phyloP scores from a whole-genome alignment of 2,113 vertebrate species.

The Argyrosomus japonicus region DNA sequence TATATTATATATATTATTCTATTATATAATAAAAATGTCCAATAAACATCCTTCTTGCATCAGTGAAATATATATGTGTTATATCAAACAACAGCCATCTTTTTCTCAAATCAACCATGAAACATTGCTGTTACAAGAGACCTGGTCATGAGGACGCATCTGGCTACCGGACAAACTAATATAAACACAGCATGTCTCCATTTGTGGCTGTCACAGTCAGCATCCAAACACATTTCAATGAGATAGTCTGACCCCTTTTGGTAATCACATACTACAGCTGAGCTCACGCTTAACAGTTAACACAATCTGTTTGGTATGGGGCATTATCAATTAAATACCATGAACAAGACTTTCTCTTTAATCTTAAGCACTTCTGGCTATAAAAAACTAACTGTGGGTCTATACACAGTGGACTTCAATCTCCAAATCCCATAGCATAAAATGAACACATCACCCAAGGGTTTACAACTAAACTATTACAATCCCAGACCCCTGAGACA shows the following conservation, averaged over 20 bases:
- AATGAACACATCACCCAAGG: slow-evolving; percentile 39
- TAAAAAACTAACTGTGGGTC: slow-evolving; percentile 15
- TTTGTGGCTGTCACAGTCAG: slow-evolving; percentile 34
- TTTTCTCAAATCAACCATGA: slow-evolving; percentile 32
- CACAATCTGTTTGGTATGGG: slow-evolving; percentile 10
- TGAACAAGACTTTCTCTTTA: slow-evolving; percentile 28
- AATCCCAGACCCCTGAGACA: slow-evolving; percentile 52
- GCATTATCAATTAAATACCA: slow-evolving; percentile 33
- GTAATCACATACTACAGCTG: slow-evolving; percentile 35
- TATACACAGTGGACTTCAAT: slow-evolving; percentile 26
- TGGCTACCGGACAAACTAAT: slow-evolving; percentile 51
- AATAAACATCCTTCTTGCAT: background rate
- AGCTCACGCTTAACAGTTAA: slow-evolving; percentile 3
- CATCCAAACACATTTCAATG: slow-evolving; percentile 16
- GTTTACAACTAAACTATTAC: slow-evolving; percentile 65
- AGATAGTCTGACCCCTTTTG: slow-evolving; percentile 25
- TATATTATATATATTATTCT: too few relatives aligned
- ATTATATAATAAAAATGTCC: too few relatives aligned
- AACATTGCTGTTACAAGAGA: slow-evolving; percentile 44
- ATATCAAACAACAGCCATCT: slow-evolving; percentile 9
- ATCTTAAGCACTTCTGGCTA: slow-evolving; percentile 13
- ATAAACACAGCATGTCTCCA: slow-evolving; percentile 45
- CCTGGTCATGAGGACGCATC: slow-evolving; percentile 57
- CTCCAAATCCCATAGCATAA: slow-evolving; percentile 33
- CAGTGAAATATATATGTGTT: slow-evolving; percentile 2